A percentile compares a stretch with the other conserved stretches of the same genome.
These are phyloP conservation scores for Otocyon megalotis DNA, from an alignment of 2,113 vertebrate species.

Conservation along the genomic window DNA sequence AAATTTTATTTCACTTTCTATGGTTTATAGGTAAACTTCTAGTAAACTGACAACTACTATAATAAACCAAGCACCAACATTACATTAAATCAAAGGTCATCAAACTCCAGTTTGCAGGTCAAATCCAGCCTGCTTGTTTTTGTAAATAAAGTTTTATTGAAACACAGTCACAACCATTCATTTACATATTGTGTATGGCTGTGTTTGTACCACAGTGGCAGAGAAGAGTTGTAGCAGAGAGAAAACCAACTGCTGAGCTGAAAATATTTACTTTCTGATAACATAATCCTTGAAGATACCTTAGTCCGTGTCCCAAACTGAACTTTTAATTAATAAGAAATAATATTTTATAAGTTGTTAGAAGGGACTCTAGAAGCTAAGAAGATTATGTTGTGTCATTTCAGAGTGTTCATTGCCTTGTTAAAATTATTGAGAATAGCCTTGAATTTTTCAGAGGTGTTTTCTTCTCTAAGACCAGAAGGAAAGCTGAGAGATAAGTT, in stretches of 20 bases:
- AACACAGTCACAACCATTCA: neutral
- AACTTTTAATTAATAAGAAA: neutral
- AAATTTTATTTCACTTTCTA: neutral
- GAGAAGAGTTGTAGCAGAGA: neutral
- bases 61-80: neutral
- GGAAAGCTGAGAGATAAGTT: neutral
- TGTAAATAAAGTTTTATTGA: slow-evolving; percentile 20
- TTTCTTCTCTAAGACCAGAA: neutral
- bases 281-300: neutral
- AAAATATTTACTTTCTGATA: slow-evolving; percentile 31
- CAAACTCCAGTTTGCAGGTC: neutral
- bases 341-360: neutral
- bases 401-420: neutral
- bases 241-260: neutral
- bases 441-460: neutral
- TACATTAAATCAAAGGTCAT: neutral
- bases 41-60: neutral
- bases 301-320: neutral
- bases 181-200: neutral
- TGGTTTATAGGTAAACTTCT: neutral
- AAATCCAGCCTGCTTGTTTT: neutral
- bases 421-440: neutral
- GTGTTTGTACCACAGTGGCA: neutral
- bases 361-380: neutral
- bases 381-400: neutral